These are phyloP conservation scores for Gadus macrocephalus DNA, from an alignment of 2,113 vertebrate species.

Conservation along the genomic window DNA sequence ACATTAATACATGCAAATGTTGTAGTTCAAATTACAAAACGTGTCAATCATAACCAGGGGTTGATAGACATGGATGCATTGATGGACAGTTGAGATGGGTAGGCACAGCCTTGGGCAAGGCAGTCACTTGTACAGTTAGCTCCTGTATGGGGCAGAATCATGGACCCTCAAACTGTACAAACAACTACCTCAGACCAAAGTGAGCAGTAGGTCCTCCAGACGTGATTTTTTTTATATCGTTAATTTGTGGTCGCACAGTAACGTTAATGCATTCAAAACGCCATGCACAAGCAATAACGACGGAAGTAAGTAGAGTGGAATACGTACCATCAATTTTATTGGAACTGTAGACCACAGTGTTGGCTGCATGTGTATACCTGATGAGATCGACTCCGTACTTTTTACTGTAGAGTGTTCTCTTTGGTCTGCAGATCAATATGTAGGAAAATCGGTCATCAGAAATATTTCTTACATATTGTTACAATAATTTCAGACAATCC, in stretches of 20 bases:
- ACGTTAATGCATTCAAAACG: not conserved
- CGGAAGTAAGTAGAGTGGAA: not conserved
- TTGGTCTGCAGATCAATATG: conserved; percentile 75
- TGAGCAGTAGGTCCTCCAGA: conserved; percentile 63
- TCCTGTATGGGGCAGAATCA: conserved; percentile 99
- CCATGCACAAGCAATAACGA: not conserved
- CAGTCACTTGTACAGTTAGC: conserved; percentile 99
- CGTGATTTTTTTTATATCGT: not conserved
- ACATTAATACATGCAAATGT: not conserved
- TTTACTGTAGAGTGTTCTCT: conserved; percentile 98
- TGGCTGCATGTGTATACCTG: conserved; percentile 97
- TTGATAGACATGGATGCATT: not conserved
- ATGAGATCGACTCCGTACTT: conserved; percentile 99
- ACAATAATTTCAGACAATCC: too few species aligned
- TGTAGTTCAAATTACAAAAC: not conserved
- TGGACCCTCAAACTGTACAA: conserved; percentile 99
- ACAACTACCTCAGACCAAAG: conserved; percentile 99
- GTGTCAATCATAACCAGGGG: not conserved
- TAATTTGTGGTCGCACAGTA: not conserved
- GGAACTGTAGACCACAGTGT: conserved; percentile 98
- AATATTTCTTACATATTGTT: too few species aligned
- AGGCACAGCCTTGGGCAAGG: conserved; percentile 94
- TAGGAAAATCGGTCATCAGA: too few species aligned
- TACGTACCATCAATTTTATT: conserved; percentile 99
- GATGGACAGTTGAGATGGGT: conserved; percentile 47